phyloP scores from a whole-genome alignment of 2,113 vertebrate species.

The Fregata magnificens region DNA sequence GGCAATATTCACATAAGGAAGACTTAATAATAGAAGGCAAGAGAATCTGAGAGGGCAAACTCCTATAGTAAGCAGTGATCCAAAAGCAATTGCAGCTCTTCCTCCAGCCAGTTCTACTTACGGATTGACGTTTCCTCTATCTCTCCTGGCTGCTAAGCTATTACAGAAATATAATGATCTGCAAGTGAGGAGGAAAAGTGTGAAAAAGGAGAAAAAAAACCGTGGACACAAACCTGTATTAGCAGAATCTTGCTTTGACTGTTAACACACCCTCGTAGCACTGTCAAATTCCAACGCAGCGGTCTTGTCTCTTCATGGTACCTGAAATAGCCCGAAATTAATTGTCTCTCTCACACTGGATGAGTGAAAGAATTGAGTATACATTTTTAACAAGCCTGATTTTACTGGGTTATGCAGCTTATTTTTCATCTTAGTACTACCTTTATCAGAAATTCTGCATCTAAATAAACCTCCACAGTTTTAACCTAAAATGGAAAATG shows the following conservation, averaged over 20 bases:
- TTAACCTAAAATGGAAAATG: background rate
- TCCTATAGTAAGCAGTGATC: background rate
- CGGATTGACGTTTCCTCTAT: background rate
- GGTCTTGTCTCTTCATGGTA: background rate
- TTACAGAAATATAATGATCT: background rate
- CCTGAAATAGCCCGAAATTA: background rate
- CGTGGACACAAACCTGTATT: background rate
- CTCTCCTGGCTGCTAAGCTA: background rate
- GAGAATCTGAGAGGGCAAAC: background rate
- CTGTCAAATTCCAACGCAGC: background rate
- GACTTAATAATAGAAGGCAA: background rate
- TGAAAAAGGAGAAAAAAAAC: background rate
- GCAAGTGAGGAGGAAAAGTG: background rate
- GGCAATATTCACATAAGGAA: background rate
- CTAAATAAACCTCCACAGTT: background rate
- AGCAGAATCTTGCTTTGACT: background rate
- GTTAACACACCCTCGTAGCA: background rate
- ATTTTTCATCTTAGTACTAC: background rate
- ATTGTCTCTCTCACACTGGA: background rate
- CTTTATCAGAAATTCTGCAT: background rate
- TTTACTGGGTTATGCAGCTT: background rate
- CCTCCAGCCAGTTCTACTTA: slow-evolving; percentile 4
- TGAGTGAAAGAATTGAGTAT: background rate
- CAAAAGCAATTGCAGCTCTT: slow-evolving; percentile 4
- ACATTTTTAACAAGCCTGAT: background rate